Evolutionary conservation across 2,113 vertebrate genomes (phyloP).

Genomic region (Poeciliopsis occidentalis): DNA sequence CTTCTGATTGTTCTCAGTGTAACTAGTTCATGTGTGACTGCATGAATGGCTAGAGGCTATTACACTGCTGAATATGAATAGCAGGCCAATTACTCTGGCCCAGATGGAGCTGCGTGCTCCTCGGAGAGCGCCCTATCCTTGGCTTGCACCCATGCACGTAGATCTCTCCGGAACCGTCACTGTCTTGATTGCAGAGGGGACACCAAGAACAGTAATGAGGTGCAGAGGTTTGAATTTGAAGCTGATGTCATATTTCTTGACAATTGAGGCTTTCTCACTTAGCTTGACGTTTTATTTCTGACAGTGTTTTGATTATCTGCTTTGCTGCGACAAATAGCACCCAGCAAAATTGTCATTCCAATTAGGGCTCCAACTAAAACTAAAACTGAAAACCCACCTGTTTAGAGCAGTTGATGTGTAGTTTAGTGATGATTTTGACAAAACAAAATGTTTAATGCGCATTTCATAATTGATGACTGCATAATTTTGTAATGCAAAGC

Average conservation of each 20-base stretch:
- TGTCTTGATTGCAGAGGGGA: slow-evolving; percentile 41
- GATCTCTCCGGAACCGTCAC: slow-evolving; percentile 28
- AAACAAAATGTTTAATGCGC: too few species aligned
- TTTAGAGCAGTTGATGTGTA: too few species aligned
- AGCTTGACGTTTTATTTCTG: slow-evolving; percentile 24
- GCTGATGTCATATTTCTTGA: slow-evolving; percentile 14
- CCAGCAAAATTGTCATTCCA: slow-evolving; percentile 29
- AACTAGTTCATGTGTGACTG: slow-evolving; percentile 77
- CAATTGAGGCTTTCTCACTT: slow-evolving; percentile 2
- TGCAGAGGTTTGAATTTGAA: slow-evolving; percentile 43
- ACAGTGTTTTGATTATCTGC: slow-evolving; percentile 41
- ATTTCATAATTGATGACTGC: too few species aligned
- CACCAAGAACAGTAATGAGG: slow-evolving; percentile 55
- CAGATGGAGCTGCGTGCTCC: slow-evolving; percentile 74
- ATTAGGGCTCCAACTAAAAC: too few species aligned
- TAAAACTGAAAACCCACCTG: too few species aligned
- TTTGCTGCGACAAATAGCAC: slow-evolving; percentile 28
- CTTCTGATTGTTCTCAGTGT: slow-evolving; percentile 68
- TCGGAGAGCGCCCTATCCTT: slow-evolving; percentile 63
- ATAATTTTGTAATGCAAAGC: too few species aligned
- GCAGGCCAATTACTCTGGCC: slow-evolving; percentile 80
- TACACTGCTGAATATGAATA: slow-evolving; percentile 81
- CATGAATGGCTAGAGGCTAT: slow-evolving; percentile 74
- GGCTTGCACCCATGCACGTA: slow-evolving; percentile 37
- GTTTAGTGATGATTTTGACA: too few species aligned